A percentile compares a stretch with the other conserved stretches of the same genome.
These are phyloP conservation scores for Dryadula phaetusa DNA, from an alignment of 2,888 invertebrate genomes.

Conservation along the genomic window DNA sequence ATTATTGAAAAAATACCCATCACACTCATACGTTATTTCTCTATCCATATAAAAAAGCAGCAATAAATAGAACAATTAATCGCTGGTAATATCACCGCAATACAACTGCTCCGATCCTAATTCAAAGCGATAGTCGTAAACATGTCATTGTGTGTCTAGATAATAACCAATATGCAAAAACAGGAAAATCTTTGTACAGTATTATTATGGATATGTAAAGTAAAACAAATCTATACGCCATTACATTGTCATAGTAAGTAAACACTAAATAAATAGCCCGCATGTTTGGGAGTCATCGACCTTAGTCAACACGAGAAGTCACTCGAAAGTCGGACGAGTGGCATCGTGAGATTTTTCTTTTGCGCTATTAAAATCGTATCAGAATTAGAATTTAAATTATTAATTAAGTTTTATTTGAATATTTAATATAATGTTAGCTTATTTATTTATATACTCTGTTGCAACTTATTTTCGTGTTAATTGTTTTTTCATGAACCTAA, in stretches of 20 bases:
- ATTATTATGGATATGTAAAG: slow-evolving; percentile 23
- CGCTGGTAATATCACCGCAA: background rate
- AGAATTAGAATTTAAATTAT: slow-evolving; percentile 18
- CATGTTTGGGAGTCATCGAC: slow-evolving; percentile 51
- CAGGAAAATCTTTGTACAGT: slow-evolving; percentile 28
- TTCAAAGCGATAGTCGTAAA: background rate
- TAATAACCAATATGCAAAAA: slow-evolving; percentile 19
- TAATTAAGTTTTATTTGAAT: background rate
- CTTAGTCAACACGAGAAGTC: slow-evolving; percentile 34
- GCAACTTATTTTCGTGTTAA: background rate
- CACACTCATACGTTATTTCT: background rate
- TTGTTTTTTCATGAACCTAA: background rate
- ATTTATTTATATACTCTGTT: background rate
- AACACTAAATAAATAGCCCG: slow-evolving; percentile 51
- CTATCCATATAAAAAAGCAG: background rate
- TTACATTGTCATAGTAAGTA: slow-evolving; percentile 28
- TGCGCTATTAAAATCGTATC: slow-evolving; percentile 23
- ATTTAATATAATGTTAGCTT: background rate
- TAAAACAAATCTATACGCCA: slow-evolving; percentile 8
- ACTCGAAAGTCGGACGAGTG: slow-evolving; percentile 30
- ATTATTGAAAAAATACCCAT: no score
- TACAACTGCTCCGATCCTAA: background rate
- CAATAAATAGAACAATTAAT: slow-evolving; percentile 1
- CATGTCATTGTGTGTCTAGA: slow-evolving; percentile 12
- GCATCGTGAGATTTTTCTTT: slow-evolving; percentile 39